Percentiles rank a stretch among this genome's conserved stretches.
These are phyloP conservation scores for Lepidotrigona ventralis DNA, from an alignment of 1,140 invertebrate genomes.

Conservation along the genomic window DNA sequence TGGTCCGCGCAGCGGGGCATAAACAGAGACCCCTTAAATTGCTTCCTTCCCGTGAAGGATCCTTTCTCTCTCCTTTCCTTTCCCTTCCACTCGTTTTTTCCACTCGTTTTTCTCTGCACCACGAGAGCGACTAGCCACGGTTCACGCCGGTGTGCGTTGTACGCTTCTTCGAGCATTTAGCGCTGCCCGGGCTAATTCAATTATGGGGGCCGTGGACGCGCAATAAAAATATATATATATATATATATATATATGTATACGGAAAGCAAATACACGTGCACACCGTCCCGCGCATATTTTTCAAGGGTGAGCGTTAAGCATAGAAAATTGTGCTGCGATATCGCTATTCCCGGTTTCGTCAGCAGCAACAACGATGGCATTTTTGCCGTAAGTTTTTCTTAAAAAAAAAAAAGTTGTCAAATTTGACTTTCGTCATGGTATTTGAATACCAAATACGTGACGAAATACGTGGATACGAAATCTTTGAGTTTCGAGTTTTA, in stretches of 20 bases:
- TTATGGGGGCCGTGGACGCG: slow-evolving; percentile 41
- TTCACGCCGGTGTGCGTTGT: background rate
- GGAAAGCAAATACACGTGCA: slow-evolving; percentile 41
- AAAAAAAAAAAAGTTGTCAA: slow-evolving; percentile 26
- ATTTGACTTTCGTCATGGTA: slow-evolving; percentile 51
- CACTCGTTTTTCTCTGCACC: background rate
- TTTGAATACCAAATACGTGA: slow-evolving; percentile 46
- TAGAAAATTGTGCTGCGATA: background rate
- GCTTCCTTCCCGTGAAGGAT: slow-evolving; percentile 49
- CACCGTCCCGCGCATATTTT: background rate
- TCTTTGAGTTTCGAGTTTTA: slow-evolving; percentile 13
- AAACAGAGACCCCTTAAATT: slow-evolving; percentile 57
- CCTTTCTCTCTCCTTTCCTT: background rate
- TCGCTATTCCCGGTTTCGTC: background rate
- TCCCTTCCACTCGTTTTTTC: background rate
- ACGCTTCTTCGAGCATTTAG: slow-evolving; percentile 52
- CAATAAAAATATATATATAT: slow-evolving; percentile 18
- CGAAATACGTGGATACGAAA: slow-evolving; percentile 27
- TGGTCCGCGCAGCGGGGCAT: slow-evolving; percentile 9
- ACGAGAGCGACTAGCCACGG: background rate
- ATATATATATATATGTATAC: background rate
- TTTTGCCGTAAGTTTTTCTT: no score
- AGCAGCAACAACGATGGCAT: no score
- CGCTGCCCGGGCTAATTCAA: slow-evolving; percentile 61
- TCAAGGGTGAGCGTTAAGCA: slow-evolving; percentile 26